Evolutionary conservation across 53 echinoderm and acorn worm genomes (phyloP).

Genomic region (Holothuria scabra): DNA sequence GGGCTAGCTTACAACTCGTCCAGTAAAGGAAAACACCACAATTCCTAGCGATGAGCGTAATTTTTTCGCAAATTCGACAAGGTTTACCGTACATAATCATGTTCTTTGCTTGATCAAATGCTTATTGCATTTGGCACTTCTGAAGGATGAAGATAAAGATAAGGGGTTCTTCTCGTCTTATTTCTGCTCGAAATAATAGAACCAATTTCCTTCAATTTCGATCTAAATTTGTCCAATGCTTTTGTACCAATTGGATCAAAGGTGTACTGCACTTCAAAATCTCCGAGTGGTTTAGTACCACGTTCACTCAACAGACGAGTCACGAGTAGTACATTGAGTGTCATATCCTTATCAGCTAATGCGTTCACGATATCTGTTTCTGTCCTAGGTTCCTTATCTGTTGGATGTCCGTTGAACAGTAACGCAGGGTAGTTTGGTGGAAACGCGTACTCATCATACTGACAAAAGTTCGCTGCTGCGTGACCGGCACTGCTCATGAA

Average conservation of each 20-base stretch:
- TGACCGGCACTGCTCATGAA: conserved; percentile 86
- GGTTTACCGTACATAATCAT: too few species aligned
- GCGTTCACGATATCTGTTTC: conserved; percentile 71
- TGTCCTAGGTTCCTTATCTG: conserved; percentile 67
- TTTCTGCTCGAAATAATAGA: conserved; percentile 70
- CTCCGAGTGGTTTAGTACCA: conserved; percentile 83
- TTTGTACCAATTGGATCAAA: conserved; percentile 65
- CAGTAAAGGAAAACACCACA: too few species aligned
- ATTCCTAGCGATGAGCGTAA: too few species aligned
- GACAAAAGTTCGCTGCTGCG: conserved; percentile 83
- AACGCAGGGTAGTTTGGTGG: conserved; percentile 85
- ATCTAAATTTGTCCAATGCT: conserved; percentile 67
- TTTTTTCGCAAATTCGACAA: too few species aligned
- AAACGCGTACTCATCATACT: conserved; percentile 92
- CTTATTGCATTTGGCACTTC: conserved; percentile 97
- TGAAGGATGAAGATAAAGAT: conserved; percentile 77
- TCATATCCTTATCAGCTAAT: conserved; percentile 76
- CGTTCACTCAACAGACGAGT: conserved; percentile 90
- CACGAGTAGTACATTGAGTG: conserved; percentile 78
- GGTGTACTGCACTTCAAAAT: conserved; percentile 88
- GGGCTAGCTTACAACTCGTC: too few species aligned
- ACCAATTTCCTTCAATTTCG: conserved; percentile 56
- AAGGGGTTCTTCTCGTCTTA: conserved; percentile 47
- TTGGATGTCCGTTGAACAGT: conserved; percentile 62
- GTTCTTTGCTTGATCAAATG: conserved; percentile 44